Evolutionary conservation across 1,140 invertebrate genomes (phyloP), one percentile per base, ranked within the genome.

Genomic region (Metopolophium dirhodum): DNA sequence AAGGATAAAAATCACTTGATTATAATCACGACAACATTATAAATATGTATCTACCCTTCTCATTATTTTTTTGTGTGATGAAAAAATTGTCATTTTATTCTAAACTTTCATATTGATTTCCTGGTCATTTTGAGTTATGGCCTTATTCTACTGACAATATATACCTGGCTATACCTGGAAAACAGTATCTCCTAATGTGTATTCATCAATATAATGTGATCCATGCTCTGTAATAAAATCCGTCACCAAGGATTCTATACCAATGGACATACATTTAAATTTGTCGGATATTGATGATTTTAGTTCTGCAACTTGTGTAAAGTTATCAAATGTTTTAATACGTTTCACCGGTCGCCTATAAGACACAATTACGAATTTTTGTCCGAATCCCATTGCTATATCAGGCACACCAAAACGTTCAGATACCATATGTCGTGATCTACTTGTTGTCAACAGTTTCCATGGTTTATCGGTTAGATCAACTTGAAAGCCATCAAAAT

Each of bases 141-240:
- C 41, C 41, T 41, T 41, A 41, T 41, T 41, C 2, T 41, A 41
- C 41, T 41, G 41, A 41, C 41, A 41, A n/a, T n/a, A n/a, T n/a
- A n/a, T n/a, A n/a, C n/a, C n/a, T 61, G 11, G 9, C n/a, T n/a
- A 77, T 91, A 93, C 91, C 77, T 93, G 91, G 54, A 93, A 93
- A 51, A 93, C 82, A 30, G 49, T 85, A 51, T 93, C 82, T 30
- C 91, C 91, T 41, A 93, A 20, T 30, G 49, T 93, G n/a, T 93
- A 93, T 86, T 93, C 91, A 54, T 93, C 91, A 57, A 93, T 83
- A 45, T 85, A 93, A 85, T 93, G 91, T 45, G 91, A 93, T 26
- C 91, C 91, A 26, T 54, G 45, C 26, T 93, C 91, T 7, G 82
- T 37, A 45, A 93, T 83, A 54, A 93, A 93, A 93, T 93, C 77